Evolutionary conservation across 2,113 vertebrate species (phyloP), one percentile per base, ranked within the genome.

Genomic region (Podocnemis expansa): DNA sequence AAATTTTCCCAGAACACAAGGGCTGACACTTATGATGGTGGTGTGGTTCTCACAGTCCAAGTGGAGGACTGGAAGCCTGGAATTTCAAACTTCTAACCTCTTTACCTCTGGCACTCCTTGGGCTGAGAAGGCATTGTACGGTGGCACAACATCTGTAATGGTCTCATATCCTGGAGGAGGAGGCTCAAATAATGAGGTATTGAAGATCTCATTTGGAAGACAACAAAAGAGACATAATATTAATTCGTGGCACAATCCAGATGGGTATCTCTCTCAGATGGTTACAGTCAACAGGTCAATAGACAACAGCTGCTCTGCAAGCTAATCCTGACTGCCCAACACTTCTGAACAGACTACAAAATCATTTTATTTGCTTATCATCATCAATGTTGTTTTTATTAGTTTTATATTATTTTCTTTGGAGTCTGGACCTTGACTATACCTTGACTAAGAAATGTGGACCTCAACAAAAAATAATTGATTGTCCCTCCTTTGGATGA

Each of bases 101-200:
- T 27, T 98, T 97, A 99, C 99, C 99, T 99, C 98, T 1, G 99
- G 99, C 63, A 97, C 95, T 84, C 99, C 99, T 96, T 98, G 97
- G 10, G 99, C 96, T 91, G 99, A 99, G 97, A 98, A 99, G 1
- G 99, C 99, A 89, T 93, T 99, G 94, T 99, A 99, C 12, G 99
- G 99, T 67, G 99, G 98, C 2, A 99, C 98, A 41, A 99, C 98
- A 88, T 98, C 89, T 45, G 95, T 81, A 63, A 99, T 45, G 52
- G 98, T 58, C 94, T 99, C 99, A 96, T 99, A 99, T 41, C 99
- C 99, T 8, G 98, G 97, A 94, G 99, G 99, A 83, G 98, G 93
- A 1, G 98, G 99, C 91, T 99, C 99, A 85, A 96, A 98, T 80
- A 99, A 94, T 0, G 99, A 99, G 1, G 99, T 99, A 78, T 98